phyloP scores from a whole-genome alignment of 2,888 invertebrate species.

The Drosophila merina region DNA sequence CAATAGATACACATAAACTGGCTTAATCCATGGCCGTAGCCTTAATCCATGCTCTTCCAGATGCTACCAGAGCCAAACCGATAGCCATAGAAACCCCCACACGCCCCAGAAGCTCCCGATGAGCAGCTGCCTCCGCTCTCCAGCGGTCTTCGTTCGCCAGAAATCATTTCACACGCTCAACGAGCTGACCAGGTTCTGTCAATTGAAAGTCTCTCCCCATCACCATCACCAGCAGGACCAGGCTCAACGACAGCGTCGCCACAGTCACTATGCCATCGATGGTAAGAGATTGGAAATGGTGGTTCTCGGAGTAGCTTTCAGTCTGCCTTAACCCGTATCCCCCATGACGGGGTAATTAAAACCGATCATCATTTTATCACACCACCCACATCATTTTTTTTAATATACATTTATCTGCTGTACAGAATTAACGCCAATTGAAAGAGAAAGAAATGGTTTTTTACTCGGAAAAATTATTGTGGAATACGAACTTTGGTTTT shows the following conservation, averaged over 20 bases:
- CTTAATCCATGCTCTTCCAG: conserved; percentile 57
- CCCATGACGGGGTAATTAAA: conserved; percentile 40
- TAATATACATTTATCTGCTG: conserved; percentile 14
- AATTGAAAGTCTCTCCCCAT: conserved; percentile 58
- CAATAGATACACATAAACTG: conserved; percentile 15
- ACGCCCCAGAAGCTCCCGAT: conserved; percentile 68
- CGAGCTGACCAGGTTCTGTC: conserved; percentile 81
- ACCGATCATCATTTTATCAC: conserved; percentile 33
- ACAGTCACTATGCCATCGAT: conserved; percentile 65
- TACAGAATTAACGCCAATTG: conserved; percentile 43
- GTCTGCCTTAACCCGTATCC: conserved; percentile 35
- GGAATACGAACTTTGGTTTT: background rate
- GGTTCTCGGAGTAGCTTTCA: conserved; percentile 8
- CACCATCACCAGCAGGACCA: conserved; percentile 3
- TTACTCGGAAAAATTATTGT: background rate
- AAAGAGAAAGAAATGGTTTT: conserved; percentile 9
- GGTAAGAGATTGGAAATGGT: conserved; percentile 69
- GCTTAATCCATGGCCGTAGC: no score
- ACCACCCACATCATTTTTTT: conserved; percentile 14
- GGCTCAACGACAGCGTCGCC: conserved; percentile 37
- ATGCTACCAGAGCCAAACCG: conserved; percentile 65
- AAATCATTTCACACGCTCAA: conserved; percentile 83
- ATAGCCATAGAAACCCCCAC: conserved; percentile 50
- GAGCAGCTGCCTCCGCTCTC: conserved; percentile 82
- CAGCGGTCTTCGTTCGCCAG: conserved; percentile 82